Evolutionary conservation across 2,113 vertebrate genomes (phyloP), one percentile per base, ranked within the genome.

Genomic region (Hoplias malabaricus): DNA sequence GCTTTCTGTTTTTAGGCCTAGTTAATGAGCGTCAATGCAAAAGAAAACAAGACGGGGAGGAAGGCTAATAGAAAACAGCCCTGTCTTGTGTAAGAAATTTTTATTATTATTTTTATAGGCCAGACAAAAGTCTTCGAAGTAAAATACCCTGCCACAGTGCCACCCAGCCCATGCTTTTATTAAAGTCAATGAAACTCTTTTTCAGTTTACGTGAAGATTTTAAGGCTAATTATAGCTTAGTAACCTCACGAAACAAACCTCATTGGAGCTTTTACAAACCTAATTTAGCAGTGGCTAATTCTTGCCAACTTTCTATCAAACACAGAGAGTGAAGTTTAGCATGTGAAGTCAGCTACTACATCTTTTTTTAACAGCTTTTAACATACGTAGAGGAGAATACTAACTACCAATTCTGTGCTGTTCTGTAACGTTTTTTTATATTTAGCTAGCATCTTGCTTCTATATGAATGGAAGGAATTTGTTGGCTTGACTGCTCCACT

Each of bases 1-100:
- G 25, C 54, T 57, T 74, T 75, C 67, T 75, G 73, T 76, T 79
- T 82, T 71, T 82, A 76, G 66, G 34, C 34, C 40, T n/a, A 11
- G 29, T 71, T 75, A 71, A 80, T 48, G 23, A 61, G 53, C 63
- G 12, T 14, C 27, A 61, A 61, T 71, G 59, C 11, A 29, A 75
- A 79, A 75, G 76, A 71, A 78, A 75, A 75, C 76, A 69, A 73
- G 69, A n/a, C 31, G 6, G 19, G 67, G 81, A 48, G 59, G 59
- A 14, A 61, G 48, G 14, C 68, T 62, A 83, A 79, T 79, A 33
- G 46, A 68, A 72, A 13, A 12, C 75, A 36, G 80, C 23, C 34
- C 16, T 34, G 59, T 40, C 38, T 56, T 46, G 36, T 7, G 23
- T 53, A 59, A 43, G 48, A 62, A 48, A 40, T 19, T 54, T 80